Evolutionary conservation across 2,888 invertebrate genomes (phyloP).

Genomic region (Nasonia oneida): DNA sequence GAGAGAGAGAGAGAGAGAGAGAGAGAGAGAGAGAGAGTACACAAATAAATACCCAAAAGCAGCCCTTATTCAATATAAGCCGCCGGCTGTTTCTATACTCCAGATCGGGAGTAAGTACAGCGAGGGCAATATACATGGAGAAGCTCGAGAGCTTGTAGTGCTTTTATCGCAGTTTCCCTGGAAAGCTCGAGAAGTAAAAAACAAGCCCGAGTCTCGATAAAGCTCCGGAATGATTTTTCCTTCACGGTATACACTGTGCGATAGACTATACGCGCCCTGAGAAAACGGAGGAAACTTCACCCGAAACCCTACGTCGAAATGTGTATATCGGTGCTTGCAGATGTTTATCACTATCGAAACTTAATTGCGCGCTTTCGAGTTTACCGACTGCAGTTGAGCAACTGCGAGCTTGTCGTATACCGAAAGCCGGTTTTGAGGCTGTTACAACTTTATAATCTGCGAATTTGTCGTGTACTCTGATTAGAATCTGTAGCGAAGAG

Average conservation of each 20-base stretch:
- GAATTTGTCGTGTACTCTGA: background rate
- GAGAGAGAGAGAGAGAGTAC: background rate
- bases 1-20: background rate
- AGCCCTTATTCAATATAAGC: background rate
- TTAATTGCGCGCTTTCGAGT: too few species aligned
- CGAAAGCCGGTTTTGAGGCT: background rate
- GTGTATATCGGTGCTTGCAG: too few species aligned
- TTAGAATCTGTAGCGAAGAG: background rate
- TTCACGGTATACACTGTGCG: background rate
- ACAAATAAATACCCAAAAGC: background rate
- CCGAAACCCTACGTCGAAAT: too few species aligned
- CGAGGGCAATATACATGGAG: background rate
- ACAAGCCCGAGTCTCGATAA: constrained; percentile 12
- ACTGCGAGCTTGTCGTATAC: background rate
- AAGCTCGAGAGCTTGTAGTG: background rate
- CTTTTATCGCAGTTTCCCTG: background rate
- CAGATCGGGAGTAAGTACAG: background rate
- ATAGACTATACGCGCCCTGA: too few species aligned
- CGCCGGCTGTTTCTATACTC: background rate
- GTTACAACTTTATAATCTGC: background rate
- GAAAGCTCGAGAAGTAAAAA: background rate
- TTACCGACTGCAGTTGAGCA: too few species aligned
- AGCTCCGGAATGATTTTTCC: constrained; percentile 4
- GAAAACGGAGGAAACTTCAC: too few species aligned
- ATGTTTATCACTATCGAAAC: too few species aligned